phyloP scores from a whole-genome alignment of 1,140 invertebrate species.

The Caenorhabditis elegans region DNA sequence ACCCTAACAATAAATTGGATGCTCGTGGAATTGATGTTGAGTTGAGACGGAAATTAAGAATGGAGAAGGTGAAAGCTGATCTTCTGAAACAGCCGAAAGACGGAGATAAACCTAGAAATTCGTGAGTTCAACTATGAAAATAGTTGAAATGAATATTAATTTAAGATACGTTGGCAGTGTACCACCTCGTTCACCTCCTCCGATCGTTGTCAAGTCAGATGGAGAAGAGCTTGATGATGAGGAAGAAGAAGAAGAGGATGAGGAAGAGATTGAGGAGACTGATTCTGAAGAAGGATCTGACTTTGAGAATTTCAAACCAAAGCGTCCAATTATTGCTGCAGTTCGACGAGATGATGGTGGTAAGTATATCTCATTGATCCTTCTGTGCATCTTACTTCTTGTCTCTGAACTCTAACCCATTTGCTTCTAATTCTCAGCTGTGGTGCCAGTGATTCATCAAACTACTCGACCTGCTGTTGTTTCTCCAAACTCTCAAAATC shows the following conservation, averaged over 20 bases:
- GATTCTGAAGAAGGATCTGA: constrained; percentile 45
- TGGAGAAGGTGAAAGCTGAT: constrained; percentile 5
- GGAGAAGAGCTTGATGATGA: constrained; percentile 59
- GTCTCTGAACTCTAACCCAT: not conserved
- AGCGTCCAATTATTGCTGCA: constrained; percentile 30
- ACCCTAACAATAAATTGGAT: not conserved
- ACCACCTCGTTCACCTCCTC: constrained; percentile 52
- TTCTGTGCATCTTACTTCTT: not conserved
- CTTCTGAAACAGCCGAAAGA: constrained; percentile 1
- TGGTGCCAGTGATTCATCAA: constrained; percentile 26
- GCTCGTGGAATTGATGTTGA: not conserved
- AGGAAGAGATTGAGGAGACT: constrained; percentile 17
- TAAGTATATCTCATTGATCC: not conserved
- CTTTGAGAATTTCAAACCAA: constrained; percentile 39
- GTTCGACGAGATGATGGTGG: constrained; percentile 29
- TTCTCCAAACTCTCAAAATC: constrained; percentile 15
- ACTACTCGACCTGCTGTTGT: constrained; percentile 23
- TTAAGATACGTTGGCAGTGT: constrained; percentile 45
- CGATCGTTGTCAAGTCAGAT: constrained; percentile 50
- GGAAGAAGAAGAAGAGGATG: constrained; percentile 56
- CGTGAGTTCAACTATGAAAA: not conserved
- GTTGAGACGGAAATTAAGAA: not conserved
- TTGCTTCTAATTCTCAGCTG: constrained; percentile 26
- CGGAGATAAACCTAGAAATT: not conserved
- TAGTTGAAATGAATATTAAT: not conserved